Evolutionary conservation across 2,113 vertebrate species (phyloP), one percentile per base, ranked within the genome.

Genomic region (Choloepus hoffmanni): DNA sequence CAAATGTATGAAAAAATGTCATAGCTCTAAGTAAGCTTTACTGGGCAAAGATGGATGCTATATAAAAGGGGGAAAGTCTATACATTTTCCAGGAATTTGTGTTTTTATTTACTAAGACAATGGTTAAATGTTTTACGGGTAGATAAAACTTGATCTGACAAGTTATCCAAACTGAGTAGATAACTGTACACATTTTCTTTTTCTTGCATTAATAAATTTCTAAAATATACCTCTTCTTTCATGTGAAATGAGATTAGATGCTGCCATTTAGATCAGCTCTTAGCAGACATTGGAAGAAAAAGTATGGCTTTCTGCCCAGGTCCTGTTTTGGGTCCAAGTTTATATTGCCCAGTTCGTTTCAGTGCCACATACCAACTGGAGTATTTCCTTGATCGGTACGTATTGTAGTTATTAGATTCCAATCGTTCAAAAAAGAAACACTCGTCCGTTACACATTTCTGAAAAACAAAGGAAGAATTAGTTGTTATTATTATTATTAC

Each of bases 351-450:
- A 68, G 99, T 99, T 97, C 99, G 98, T 98, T 99, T 99, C 98
- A 99, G 98, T 63, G 99, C 99, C 98, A 99, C 99, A 2, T 99
- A 99, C 99, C 99, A 99, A 96, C 98, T 98, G 0, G 99, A 99
- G 95, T 99, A 99, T 97, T 99, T 99, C 97, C 99, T 98, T 53
- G 99, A 99, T 74, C 99, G 99, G 97, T 99, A 99, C 16, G 99
- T 99, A 98, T 99, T 99, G 98, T 99, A 99, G 98, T 99, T 99
- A 98, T 99, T 99, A 85, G 99, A 99, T 98, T 99, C 99, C 63
- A 99, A 95, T 8, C 99, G 98, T 98, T 99, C 99, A 50, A 99
- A 98, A 97, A 99, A 99, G 98, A 99, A 98, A 98, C 99, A 99
- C 97, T 99, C 99, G 4, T 99, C 99, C 2, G 99, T 99, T n/a